A percentile compares a stretch with the other conserved stretches of the same genome.
These are phyloP conservation scores for Papilio machaon DNA, from an alignment of 1,140 invertebrate genomes.

Conservation along the genomic window DNA sequence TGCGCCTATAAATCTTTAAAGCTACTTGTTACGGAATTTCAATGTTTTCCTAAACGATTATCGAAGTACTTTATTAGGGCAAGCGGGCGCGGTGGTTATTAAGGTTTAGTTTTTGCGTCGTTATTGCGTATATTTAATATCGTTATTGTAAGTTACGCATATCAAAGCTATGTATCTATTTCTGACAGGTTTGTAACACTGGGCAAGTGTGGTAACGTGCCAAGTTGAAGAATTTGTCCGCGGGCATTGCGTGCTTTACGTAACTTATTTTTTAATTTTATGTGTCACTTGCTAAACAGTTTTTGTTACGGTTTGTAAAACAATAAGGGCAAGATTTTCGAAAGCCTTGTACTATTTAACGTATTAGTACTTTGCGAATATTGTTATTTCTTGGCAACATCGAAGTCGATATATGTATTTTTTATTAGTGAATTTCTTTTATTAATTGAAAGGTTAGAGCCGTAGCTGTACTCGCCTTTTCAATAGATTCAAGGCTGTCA, in stretches of 20 bases:
- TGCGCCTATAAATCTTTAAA: conserved; percentile 2
- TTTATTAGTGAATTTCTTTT: conserved; percentile 44
- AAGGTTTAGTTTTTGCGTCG: conserved; percentile 54
- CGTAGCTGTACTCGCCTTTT: conserved; percentile 57
- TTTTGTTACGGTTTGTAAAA: conserved; percentile 66
- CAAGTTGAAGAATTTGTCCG: conserved; percentile 56
- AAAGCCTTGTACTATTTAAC: not conserved
- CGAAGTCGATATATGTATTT: not conserved
- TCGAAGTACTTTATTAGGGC: conserved; percentile 32
- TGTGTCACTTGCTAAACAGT: conserved; percentile 57
- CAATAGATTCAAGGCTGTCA: conserved; percentile 70
- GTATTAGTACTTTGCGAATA: not conserved
- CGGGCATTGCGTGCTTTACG: conserved; percentile 65
- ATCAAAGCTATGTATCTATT: conserved; percentile 56
- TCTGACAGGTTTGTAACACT: conserved; percentile 58
- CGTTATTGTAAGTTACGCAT: conserved; percentile 62
- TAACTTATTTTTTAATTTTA: conserved; percentile 65
- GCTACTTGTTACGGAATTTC: conserved; percentile 29
- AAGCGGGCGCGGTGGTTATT: conserved; percentile 47
- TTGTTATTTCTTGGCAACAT: not conserved
- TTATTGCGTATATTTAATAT: conserved; percentile 59
- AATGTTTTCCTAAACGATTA: conserved; percentile 36
- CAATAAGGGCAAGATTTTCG: conserved; percentile 62
- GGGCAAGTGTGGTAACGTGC: conserved; percentile 58
- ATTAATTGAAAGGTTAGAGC: conserved; percentile 61